Evolutionary conservation across 2,888 invertebrate genomes (phyloP), one percentile per base, ranked within the genome.

Genomic region (Latrodectus hesperus): DNA sequence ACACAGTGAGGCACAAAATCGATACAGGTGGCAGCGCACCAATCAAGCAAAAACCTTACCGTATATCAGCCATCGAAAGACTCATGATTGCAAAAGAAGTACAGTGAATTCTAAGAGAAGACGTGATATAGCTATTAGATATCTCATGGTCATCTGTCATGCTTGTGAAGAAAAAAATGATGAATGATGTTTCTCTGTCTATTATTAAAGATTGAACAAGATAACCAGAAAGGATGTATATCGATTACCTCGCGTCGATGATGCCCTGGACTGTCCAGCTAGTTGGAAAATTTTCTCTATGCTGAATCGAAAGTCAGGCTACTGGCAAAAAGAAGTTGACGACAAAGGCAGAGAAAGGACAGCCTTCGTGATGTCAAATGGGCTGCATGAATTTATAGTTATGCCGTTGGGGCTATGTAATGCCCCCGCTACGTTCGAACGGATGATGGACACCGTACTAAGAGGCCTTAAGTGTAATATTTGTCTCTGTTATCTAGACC

Each of bases 381-480:
- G 88, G 49, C 60, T 90, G 2, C 1, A 55, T 55, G 55, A 55
- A 55, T 55, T 55, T 55, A 55, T 1, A 55, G 14, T 55, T 10
- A 55, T 55, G 2, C 90, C 22, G 22, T 22, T 22, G 1, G 22
- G 22, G 22, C 0, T 22, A 22, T 22, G 22, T 22, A 22, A 22
- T 22, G 22, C 22, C 22, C 89, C 90, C 1, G 89, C 89, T 5
- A 90, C 90, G 2, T 91, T 90, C 80, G 89, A 90, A 75, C 88
- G 90, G 0, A 80, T 89, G 14, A 90, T 91, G 90, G 86, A 90
- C 17, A 53, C 49, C 16, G 76, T 90, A 12, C 82, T 90, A 12
- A 60, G 73, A 51, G 89, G 88, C 1, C 77, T 89, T 26, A 83
- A 89, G 12, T 90, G 89, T 80, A 55, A 77, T 22, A 87, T 73